Conservation (phyloP, 2,888 invertebrate genomes). For the Quadroppia sp. region DNA sequence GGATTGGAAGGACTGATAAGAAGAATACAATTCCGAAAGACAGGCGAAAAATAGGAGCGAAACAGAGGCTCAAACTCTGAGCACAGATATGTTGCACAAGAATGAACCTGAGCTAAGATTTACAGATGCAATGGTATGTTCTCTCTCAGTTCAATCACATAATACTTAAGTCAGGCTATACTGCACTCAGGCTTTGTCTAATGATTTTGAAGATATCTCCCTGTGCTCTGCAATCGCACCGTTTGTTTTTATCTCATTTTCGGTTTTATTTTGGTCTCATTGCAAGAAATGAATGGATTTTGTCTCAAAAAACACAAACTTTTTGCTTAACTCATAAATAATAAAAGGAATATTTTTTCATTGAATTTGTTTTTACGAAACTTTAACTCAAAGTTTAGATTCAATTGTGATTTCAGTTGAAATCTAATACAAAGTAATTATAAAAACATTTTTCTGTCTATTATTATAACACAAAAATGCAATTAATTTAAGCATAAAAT, state of each 20-base stretch:
- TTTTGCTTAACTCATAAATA: background rate
- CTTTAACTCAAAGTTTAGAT: no score
- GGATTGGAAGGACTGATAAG: slow-evolving; percentile 17
- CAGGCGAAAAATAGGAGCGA: slow-evolving; percentile 29
- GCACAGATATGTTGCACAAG: slow-evolving; percentile 4
- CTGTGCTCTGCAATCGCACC: background rate
- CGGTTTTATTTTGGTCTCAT: slow-evolving; percentile 7
- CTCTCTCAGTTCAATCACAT: no score
- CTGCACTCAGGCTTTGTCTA: background rate
- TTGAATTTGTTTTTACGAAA: no score
- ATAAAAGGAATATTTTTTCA: no score
- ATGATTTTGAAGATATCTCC: background rate
- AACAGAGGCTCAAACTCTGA: slow-evolving; percentile 4
- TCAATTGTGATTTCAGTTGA: no score
- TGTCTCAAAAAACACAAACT: background rate
- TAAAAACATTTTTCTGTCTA: no score
- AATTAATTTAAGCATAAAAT: no score
- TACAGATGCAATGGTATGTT: slow-evolving; percentile 15
- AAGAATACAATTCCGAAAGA: slow-evolving; percentile 26
- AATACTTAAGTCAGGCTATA: slow-evolving; percentile 9
- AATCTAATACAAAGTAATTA: no score
- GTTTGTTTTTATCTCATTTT: slow-evolving; percentile 16
- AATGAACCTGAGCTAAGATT: slow-evolving; percentile 12
- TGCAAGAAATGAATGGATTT: background rate
- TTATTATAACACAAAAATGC: no score